These are phyloP conservation scores for Coreius guichenoti DNA, from an alignment of 2,797 vertebrate species.

Conservation along the genomic window DNA sequence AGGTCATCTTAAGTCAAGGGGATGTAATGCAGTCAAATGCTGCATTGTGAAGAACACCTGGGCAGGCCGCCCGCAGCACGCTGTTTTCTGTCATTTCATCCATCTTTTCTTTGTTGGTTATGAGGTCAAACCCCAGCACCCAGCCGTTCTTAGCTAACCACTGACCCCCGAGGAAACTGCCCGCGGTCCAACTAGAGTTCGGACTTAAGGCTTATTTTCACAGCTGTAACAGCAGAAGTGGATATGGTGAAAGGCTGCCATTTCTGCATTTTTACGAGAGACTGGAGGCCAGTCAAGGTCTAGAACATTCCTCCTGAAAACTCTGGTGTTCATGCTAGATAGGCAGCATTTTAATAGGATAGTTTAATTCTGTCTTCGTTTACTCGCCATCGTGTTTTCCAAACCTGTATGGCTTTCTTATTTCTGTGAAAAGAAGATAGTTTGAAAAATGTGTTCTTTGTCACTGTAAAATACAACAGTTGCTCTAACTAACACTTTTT, in stretches of 20 bases:
- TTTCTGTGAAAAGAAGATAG: too few species aligned
- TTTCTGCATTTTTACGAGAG: constrained; percentile 31
- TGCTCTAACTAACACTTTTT: too few species aligned
- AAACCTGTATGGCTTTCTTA: too few species aligned
- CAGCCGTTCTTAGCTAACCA: constrained; percentile 42
- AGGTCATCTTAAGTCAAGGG: constrained; percentile 42
- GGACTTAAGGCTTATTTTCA: constrained; percentile 55
- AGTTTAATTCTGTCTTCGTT: not conserved
- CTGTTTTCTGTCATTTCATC: constrained; percentile 50
- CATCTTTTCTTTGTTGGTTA: constrained; percentile 36
- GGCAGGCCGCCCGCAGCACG: constrained; percentile 27
- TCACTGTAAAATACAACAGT: too few species aligned
- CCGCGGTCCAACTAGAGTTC: constrained; percentile 9
- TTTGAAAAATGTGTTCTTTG: not conserved
- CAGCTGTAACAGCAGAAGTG: constrained; percentile 54
- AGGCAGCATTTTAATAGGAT: not conserved
- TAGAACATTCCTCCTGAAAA: constrained; percentile 30
- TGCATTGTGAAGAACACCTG: constrained; percentile 55
- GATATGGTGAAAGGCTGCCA: constrained; percentile 33
- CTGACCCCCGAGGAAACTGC: constrained; percentile 52
- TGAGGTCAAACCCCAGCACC: constrained; percentile 41
- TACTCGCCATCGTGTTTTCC: too few species aligned
- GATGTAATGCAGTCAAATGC: constrained; percentile 50
- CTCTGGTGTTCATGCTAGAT: not conserved
- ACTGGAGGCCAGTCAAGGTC: constrained; percentile 28